Evolutionary conservation across 23 tunicate species (phyloP), one percentile per base, ranked within the genome.

Genomic region (Ciona savignyi): DNA sequence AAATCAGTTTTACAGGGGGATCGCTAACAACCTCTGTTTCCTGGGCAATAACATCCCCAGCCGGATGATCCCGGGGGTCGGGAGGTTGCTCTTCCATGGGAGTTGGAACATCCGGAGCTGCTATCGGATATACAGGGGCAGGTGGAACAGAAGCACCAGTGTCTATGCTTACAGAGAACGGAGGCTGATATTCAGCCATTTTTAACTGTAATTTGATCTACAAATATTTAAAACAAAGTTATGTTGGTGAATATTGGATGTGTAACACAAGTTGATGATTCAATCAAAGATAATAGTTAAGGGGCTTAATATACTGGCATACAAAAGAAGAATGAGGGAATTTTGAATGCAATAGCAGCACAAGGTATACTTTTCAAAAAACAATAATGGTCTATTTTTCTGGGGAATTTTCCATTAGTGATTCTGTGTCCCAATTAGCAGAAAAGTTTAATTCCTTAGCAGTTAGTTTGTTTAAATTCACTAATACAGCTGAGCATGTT

Each of bases 401-500:
- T 4, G 67, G 67, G 15, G 67, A 63, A 63, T 9, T 23, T 63
- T 63, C 28, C 28, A n/a, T 25, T 25, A 22, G 4, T 4, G 67
- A 63, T 4, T 63, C 23, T 68, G 26, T 26, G 0, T 68, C 68
- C 78, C 51, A 32, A 21, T 74, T 75, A 1, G 73, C 26, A 60
- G 29, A 51, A 11, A 82, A 62, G 56, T 49, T 62, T 30, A 82
- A 1, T 74, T 82, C 80, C 60, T 88, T 79, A 35, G 86, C 77
- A 30, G 60, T 35, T 34, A 88, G 26, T 24, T 66, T 78, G 31
- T 87, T 86, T 25, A 89, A 30, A 70, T 89, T 83, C 19, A 89
- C 78, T 62, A 89, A 71, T 27, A 84, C 97, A 3, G 91, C 97
- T 4, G 91, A 86, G 23, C 79, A 63, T 1, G 90, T 91, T 32